phyloP scores from a whole-genome alignment of 2,888 invertebrate species.

The Leistus spinibarbis region DNA sequence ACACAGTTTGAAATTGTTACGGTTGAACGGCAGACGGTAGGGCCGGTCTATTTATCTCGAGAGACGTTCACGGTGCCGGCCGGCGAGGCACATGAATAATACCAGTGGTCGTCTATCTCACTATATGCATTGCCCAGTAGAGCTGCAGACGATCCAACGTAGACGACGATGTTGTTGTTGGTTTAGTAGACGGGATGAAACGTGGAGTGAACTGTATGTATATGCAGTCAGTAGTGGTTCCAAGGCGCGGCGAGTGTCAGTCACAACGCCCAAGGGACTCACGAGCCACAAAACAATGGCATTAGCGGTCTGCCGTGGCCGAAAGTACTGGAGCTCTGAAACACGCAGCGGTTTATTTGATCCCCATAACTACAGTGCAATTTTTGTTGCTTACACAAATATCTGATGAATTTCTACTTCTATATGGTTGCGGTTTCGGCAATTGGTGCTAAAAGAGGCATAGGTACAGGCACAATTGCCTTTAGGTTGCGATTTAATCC shows the following conservation, averaged over 20 bases:
- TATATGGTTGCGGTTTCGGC: too few relatives aligned
- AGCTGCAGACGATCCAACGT: background rate
- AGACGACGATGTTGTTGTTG: background rate
- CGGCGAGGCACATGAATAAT: constrained; percentile 27
- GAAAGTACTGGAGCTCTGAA: constrained; percentile 32
- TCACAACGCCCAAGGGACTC: constrained; percentile 28
- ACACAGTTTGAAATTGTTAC: constrained; percentile 9
- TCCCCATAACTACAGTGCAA: too few relatives aligned
- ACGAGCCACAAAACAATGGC: constrained; percentile 29
- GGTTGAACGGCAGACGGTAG: constrained; percentile 19
- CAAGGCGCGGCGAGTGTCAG: constrained; percentile 1
- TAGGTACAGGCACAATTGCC: too few relatives aligned
- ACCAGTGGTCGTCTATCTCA: background rate
- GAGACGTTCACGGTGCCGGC: constrained; percentile 29
- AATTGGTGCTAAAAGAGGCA: too few relatives aligned
- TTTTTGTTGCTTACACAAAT: too few relatives aligned
- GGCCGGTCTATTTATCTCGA: constrained; percentile 29
- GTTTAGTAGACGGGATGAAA: background rate
- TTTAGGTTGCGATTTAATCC: too few relatives aligned
- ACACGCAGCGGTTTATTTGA: background rate
- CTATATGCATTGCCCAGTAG: background rate
- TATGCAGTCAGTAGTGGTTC: constrained; percentile 4
- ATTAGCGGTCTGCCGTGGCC: constrained; percentile 27
- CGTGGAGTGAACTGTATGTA: background rate
- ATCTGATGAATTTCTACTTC: too few relatives aligned